A percentile compares a stretch with the other conserved stretches of the same genome.
Evolutionary conservation across 30 jellyfish, hydroid and myxozoan species (phyloP).

Genomic region (Chrysaora quinquecirrha): DNA sequence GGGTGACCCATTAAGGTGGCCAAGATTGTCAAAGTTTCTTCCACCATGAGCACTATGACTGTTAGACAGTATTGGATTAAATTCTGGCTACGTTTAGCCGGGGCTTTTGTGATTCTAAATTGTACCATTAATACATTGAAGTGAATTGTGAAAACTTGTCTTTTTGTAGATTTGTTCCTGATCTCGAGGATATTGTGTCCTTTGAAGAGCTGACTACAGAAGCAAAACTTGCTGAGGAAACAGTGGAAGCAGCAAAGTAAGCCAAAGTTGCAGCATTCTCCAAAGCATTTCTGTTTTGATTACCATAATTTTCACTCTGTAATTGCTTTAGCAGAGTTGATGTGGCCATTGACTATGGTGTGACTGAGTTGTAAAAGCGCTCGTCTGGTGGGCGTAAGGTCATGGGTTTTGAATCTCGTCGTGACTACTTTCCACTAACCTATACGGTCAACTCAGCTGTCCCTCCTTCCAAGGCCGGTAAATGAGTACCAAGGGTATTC

Average conservation of each 20-base stretch:
- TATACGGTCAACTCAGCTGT: too few relatives aligned
- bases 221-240: constrained; percentile 83
- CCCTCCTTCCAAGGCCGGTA: too few relatives aligned
- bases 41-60: neutral
- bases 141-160: neutral
- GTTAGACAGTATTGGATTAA: neutral
- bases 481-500: too few relatives aligned
- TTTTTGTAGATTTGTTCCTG: constrained; percentile 83
- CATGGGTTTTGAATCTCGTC: neutral
- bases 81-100: neutral
- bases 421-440: too few relatives aligned
- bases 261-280: neutral
- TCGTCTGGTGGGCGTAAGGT: neutral
- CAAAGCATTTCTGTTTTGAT: neutral
- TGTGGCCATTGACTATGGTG: neutral
- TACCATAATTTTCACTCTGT: neutral
- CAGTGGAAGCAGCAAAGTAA: constrained; percentile 89
- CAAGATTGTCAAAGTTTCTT: neutral
- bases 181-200: constrained; percentile 87
- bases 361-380: too few relatives aligned
- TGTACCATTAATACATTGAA: too few relatives aligned
- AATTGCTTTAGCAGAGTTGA: neutral
- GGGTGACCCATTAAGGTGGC: too few relatives aligned
- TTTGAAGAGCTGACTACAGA: constrained; percentile 88
- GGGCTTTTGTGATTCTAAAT: neutral